Conservation (phyloP, 2,113 vertebrate species). For the Perca schrenkii region DNA sequence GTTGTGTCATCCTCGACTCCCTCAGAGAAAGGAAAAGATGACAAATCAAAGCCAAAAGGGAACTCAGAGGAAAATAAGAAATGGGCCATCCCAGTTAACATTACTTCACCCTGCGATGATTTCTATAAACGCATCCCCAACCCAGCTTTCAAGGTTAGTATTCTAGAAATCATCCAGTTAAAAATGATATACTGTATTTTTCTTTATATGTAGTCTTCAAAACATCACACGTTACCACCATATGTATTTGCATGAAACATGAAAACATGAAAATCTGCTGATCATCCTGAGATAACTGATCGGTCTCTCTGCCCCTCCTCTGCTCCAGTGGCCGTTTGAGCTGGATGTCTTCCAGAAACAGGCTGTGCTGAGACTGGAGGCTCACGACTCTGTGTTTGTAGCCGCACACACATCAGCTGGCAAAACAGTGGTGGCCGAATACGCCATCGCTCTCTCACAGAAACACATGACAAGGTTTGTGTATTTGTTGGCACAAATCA, state of each 20-base stretch:
- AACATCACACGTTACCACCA: not conserved
- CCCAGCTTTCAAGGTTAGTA: constrained; percentile 86
- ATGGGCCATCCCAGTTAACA: constrained; percentile 91
- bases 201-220: not conserved
- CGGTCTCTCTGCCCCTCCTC: constrained; percentile 1
- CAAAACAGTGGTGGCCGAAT: constrained; percentile 94
- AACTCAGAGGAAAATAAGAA: constrained; percentile 82
- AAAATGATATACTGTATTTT: not conserved
- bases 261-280: not conserved
- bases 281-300: not conserved
- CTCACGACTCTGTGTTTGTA: constrained; percentile 90
- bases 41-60: constrained; percentile 57
- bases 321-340: constrained; percentile 90
- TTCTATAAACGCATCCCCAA: constrained; percentile 93
- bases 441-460: constrained; percentile 93
- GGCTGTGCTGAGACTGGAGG: constrained; percentile 90
- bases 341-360: constrained; percentile 94
- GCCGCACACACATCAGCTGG: constrained; percentile 94
- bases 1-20: constrained; percentile 44
- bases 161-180: not conserved
- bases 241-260: not conserved
- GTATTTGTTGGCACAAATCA: constrained; percentile 3
- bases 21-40: constrained; percentile 50
- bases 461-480: constrained; percentile 94
- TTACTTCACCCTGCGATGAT: constrained; percentile 88